Conservation (phyloP, 2,113 vertebrate species). For the Glaucomys volans region DNA sequence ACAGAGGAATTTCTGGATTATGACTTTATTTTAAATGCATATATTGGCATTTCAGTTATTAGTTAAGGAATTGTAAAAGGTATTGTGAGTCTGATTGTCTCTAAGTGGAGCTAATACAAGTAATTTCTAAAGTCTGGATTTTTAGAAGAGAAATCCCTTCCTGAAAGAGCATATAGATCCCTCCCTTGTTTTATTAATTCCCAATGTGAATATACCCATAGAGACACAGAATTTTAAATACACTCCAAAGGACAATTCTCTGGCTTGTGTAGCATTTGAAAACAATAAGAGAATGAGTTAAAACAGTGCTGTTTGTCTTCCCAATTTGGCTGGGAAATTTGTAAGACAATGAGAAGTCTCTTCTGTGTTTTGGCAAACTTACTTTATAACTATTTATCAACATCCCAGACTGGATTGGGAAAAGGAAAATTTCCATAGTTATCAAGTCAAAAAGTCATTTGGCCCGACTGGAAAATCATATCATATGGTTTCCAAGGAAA, state of each 20-base stretch:
- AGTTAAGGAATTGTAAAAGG: neutral
- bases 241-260: neutral
- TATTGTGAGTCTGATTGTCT: neutral
- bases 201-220: neutral
- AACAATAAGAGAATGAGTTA: neutral
- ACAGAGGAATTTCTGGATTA: neutral
- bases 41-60: neutral
- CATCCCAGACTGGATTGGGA: neutral
- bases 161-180: neutral
- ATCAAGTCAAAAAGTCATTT: neutral
- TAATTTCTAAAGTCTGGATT: neutral
- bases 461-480: constrained; percentile 14
- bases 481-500: constrained; percentile 14
- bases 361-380: neutral
- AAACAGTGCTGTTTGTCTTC: neutral
- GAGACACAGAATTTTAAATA: neutral
- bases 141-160: neutral
- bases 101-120: neutral
- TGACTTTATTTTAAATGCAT: constrained; percentile 25
- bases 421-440: constrained; percentile 6
- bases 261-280: neutral
- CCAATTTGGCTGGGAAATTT: neutral
- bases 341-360: neutral
- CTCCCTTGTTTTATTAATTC: neutral
- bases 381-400: constrained; percentile 43